phyloP scores from a whole-genome alignment of 1,140 invertebrate species.

The Zophobas morio region DNA sequence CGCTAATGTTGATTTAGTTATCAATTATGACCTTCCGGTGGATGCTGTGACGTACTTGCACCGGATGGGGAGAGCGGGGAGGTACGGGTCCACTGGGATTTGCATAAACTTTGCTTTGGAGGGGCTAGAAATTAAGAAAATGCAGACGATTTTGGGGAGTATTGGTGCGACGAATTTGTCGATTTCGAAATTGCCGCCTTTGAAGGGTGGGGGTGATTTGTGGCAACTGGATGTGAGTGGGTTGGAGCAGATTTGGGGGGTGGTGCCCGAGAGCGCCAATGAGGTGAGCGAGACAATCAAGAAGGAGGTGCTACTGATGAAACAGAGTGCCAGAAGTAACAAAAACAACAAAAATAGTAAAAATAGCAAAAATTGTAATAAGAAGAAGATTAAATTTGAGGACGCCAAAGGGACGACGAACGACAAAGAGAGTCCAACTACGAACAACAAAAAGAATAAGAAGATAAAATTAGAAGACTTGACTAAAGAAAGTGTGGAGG shows the following conservation, averaged over 20 bases:
- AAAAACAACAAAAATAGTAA: conserved; percentile 29
- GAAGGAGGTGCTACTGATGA: conserved; percentile 27
- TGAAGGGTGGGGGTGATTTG: conserved; percentile 48
- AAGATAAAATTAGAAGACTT: conserved; percentile 19
- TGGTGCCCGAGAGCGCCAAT: conserved; percentile 5
- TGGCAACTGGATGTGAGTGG: conserved; percentile 5
- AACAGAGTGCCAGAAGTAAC: background rate
- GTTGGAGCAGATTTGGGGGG: conserved; percentile 37
- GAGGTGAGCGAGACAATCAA: conserved; percentile 4
- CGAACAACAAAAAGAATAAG: conserved; percentile 3
- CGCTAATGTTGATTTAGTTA: conserved; percentile 91
- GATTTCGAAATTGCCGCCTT: conserved; percentile 69
- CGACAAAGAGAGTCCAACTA: too few species aligned
- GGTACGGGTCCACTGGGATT: conserved; percentile 86
- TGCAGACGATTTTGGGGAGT: conserved; percentile 71
- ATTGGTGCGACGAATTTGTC: conserved; percentile 70
- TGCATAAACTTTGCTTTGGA: conserved; percentile 78
- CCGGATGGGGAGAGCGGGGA: conserved; percentile 93
- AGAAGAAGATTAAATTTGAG: background rate
- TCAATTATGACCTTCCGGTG: conserved; percentile 91
- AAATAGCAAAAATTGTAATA: conserved; percentile 1
- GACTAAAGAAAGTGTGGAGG: conserved; percentile 23
- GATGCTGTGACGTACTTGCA: conserved; percentile 94
- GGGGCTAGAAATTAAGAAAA: conserved; percentile 73
- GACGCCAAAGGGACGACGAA: too few species aligned